phyloP scores from a whole-genome alignment of 2,888 invertebrate species.

The Ectemnius continuus region DNA sequence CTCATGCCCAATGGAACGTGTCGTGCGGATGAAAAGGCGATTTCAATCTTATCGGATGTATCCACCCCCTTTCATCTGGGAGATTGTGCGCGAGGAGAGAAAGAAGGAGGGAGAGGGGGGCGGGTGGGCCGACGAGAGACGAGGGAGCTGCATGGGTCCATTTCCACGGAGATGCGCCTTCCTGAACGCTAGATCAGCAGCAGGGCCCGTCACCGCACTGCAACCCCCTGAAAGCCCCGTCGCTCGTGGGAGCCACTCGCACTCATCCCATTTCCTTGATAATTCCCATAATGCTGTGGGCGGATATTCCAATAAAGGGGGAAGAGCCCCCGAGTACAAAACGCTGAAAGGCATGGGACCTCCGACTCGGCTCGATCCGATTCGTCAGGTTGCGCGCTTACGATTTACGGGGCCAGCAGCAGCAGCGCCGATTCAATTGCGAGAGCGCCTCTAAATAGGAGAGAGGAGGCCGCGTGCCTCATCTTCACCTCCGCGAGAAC shows the following conservation, averaged over 20 bases:
- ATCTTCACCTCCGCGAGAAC: too few species aligned
- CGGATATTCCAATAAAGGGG: constrained; percentile 78
- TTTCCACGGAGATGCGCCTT: constrained; percentile 29
- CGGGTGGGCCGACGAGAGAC: not conserved
- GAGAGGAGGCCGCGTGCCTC: constrained; percentile 11
- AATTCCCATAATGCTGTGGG: constrained; percentile 78
- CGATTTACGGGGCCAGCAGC: constrained; percentile 61
- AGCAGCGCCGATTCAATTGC: constrained; percentile 48
- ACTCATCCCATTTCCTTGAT: constrained; percentile 76
- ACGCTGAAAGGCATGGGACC: constrained; percentile 70
- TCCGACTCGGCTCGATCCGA: constrained; percentile 53
- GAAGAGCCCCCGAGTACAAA: constrained; percentile 71
- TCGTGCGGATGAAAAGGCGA: too few species aligned
- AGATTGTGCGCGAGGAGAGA: not conserved
- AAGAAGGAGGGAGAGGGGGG: not conserved
- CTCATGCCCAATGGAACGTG: too few species aligned
- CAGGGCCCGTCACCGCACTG: not conserved
- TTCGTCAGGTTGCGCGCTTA: constrained; percentile 64
- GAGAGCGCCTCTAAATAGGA: constrained; percentile 39
- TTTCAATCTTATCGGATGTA: not conserved
- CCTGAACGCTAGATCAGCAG: too few species aligned
- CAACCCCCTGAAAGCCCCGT: constrained; percentile 32
- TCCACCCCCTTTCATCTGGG: too few species aligned
- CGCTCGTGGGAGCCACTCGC: constrained; percentile 60
- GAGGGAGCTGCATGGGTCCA: constrained; percentile 45